Evolutionary conservation across 2,888 invertebrate species (phyloP).

Genomic region (Trichacis sp.): DNA sequence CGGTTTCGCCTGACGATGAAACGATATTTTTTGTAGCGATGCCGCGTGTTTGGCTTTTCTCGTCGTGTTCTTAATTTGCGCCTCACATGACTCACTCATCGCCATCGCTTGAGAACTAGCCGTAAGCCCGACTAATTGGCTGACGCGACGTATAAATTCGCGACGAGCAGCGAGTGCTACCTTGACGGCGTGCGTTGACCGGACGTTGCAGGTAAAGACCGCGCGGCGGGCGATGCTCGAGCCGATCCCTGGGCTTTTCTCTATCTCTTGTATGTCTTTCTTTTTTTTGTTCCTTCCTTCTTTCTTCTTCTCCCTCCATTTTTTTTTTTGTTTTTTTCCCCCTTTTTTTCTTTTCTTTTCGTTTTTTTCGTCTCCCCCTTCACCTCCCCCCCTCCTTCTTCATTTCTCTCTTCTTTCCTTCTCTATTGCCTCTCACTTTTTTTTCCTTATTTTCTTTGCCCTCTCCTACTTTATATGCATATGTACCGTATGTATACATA

Average conservation of each 20-base stretch:
- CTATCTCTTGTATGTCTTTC: constrained; percentile 21
- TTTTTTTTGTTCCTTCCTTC: not conserved
- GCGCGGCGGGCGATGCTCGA: constrained; percentile 31
- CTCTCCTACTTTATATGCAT: too few relatives aligned
- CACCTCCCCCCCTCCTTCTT: too few relatives aligned
- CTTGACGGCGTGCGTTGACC: constrained; percentile 44
- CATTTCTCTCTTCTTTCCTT: too few relatives aligned
- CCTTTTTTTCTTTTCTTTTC: not conserved
- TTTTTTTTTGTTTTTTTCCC: too few relatives aligned
- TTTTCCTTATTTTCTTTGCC: too few relatives aligned
- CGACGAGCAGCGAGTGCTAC: constrained; percentile 40
- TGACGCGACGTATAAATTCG: constrained; percentile 44
- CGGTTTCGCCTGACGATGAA: too few relatives aligned
- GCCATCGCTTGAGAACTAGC: constrained; percentile 39
- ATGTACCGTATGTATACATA: too few relatives aligned
- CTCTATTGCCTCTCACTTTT: too few relatives aligned
- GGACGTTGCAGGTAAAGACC: constrained; percentile 36
- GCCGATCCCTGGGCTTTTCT: constrained; percentile 35
- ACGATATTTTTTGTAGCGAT: too few relatives aligned
- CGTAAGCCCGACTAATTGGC: constrained; percentile 44
- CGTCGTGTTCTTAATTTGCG: constrained; percentile 41
- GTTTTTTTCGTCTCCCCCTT: constrained; percentile 5
- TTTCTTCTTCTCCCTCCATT: too few relatives aligned
- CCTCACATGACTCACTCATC: constrained; percentile 44
- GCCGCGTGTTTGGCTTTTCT: constrained; percentile 36